Conservation (phyloP, 2,797 vertebrate genomes). For the Glyptemys insculpta region DNA sequence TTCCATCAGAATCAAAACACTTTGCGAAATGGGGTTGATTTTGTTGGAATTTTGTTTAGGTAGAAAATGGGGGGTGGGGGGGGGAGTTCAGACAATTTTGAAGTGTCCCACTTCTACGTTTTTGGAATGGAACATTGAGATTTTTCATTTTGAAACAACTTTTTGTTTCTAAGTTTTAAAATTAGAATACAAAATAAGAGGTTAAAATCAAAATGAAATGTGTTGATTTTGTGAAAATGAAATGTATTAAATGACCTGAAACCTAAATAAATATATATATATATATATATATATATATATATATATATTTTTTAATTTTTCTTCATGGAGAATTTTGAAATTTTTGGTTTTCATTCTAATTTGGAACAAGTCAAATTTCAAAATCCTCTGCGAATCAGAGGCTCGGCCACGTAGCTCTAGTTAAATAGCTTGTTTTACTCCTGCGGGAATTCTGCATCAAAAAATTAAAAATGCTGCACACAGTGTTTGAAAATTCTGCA, state of each 20-base stretch:
- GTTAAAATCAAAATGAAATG: too few species aligned
- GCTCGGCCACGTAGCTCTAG: background rate
- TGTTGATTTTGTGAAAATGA: background rate
- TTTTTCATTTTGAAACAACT: background rate
- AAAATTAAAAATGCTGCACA: too few species aligned
- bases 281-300: too few species aligned
- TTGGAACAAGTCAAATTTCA: background rate
- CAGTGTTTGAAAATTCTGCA: too few species aligned
- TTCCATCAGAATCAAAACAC: background rate
- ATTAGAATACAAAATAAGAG: background rate
- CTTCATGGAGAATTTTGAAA: background rate
- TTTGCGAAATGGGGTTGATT: background rate
- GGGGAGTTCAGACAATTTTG: background rate
- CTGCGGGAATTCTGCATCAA: too few species aligned
- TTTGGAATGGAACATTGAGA: background rate
- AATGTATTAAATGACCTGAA: background rate
- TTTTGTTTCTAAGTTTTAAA: background rate
- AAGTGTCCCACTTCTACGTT: background rate
- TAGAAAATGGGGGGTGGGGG: background rate
- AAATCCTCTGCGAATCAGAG: background rate
- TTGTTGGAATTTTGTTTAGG: background rate
- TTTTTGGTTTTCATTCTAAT: background rate
- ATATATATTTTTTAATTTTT: background rate
- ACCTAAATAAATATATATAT: too few species aligned
- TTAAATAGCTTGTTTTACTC: background rate